phyloP scores from a whole-genome alignment of 2,113 vertebrate species.

The Astur gentilis region DNA sequence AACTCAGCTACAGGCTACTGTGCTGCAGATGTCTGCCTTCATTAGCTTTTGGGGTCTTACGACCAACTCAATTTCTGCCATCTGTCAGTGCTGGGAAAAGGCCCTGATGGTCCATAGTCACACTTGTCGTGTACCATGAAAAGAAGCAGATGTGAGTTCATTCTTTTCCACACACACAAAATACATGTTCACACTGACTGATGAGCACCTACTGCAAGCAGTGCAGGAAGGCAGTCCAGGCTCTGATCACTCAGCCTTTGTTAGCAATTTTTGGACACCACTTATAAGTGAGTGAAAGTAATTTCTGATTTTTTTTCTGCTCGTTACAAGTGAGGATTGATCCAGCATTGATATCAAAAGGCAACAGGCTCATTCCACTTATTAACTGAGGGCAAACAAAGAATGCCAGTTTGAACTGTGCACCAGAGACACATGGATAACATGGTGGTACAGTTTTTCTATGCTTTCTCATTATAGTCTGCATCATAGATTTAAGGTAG shows the following conservation, averaged over 20 bases:
- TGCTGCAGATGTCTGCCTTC: conserved; percentile 6
- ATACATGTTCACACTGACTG: not conserved
- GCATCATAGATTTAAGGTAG: not conserved
- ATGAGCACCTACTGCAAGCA: not conserved
- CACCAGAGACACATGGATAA: not conserved
- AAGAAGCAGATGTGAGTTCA: not conserved
- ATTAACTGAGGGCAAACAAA: not conserved
- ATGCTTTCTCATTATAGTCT: not conserved
- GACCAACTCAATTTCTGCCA: not conserved
- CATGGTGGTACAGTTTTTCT: not conserved
- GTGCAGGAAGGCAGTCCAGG: not conserved
- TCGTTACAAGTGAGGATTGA: not conserved
- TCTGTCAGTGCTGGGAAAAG: not conserved
- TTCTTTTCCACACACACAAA: not conserved
- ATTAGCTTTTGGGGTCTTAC: not conserved
- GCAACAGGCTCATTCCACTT: not conserved
- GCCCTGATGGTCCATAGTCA: not conserved
- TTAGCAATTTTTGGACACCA: not conserved
- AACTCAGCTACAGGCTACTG: not conserved
- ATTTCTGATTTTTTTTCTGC: not conserved
- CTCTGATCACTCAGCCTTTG: not conserved
- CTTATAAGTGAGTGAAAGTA: not conserved
- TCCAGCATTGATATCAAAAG: not conserved
- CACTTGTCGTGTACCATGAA: rapidly evolving
- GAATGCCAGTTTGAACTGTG: not conserved